Evolutionary conservation across 2,888 invertebrate species (phyloP), one percentile per base, ranked within the genome.

Genomic region (Psylliodes chrysocephalus): DNA sequence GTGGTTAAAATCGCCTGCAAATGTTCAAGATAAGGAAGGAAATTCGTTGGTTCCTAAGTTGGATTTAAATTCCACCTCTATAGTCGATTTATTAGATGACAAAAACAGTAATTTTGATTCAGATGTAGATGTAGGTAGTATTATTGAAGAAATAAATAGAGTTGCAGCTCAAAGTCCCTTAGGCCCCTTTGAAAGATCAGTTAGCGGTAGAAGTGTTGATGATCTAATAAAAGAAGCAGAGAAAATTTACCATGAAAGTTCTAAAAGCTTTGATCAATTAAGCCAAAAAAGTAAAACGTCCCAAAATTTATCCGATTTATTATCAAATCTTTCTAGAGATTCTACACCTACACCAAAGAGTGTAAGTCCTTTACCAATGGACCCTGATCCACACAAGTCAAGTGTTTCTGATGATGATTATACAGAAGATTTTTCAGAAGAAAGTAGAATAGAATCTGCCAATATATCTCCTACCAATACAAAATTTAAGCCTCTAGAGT

Each of bases 141-240:
- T 91, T 77, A 88, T 91, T 71, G 88, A 86, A 74, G 90, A 91
- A 82, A 89, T 91, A 1, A 88, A 87, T 70, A 87, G 89, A 67
- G 76, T 82, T 22, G 82, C 82, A 7, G 82, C 82, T 0, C 78
- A 82, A 70, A 83, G 83, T 70, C 82, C 83, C 7, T 71, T 82
- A 28, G 82, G 83, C 2, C 81, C 82, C 7, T 81, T 77, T 68
- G 79, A 80, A 51, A 84, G 80, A 66, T 82, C 79, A 62, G 77
- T 76, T 0, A 84, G 83, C 28, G 84, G 84, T 62, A 83, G 86
- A 40, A 85, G 85, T 76, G 84, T 88, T 4, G 88, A 88, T 66
- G 88, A 88, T 64, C 83, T 88, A 40, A 81, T 88, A 70, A 84
- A 83, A 66, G 87, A 88, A 73, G 87, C 87, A 1, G 87, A 88